Evolutionary conservation across 2,797 vertebrate genomes (phyloP).

Genomic region (Neosalanx taihuensis): DNA sequence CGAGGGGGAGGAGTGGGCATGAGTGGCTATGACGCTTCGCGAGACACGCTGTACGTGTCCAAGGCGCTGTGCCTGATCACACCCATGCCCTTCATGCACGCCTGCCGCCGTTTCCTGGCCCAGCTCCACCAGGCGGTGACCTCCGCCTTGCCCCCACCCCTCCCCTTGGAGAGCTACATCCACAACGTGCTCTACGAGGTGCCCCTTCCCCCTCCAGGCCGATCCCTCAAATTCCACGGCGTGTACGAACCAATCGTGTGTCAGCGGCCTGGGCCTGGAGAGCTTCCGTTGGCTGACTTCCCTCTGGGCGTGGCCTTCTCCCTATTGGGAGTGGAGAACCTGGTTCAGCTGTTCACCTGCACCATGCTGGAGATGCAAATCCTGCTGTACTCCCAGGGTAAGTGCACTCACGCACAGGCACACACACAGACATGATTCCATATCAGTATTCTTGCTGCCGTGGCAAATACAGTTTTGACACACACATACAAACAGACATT

Average conservation of each 20-base stretch:
- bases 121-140: conserved; percentile 85
- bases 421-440: neutral
- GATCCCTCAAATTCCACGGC: conserved; percentile 88
- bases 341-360: conserved; percentile 92
- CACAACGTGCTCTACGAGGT: conserved; percentile 92
- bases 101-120: conserved; percentile 84
- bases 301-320: conserved; percentile 80
- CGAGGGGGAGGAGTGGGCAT: conserved; percentile 28
- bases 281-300: conserved; percentile 88
- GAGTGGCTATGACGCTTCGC: conserved; percentile 77
- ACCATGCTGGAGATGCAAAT: conserved; percentile 94
- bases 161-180: conserved; percentile 91
- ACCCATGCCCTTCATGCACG: conserved; percentile 91
- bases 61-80: conserved; percentile 89
- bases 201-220: conserved; percentile 83
- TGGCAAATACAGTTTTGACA: too few relatives aligned
- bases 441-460: neutral
- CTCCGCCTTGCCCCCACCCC: conserved; percentile 77
- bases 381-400: conserved; percentile 92
- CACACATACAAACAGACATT: neutral
- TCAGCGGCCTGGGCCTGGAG: conserved; percentile 83
- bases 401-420: conserved; percentile 33
- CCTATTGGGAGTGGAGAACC: conserved; percentile 86
- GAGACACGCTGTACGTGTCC: conserved; percentile 87
- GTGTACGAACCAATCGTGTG: conserved; percentile 88